Conservation (phyloP, 2,113 vertebrate species). For the Sinocyclocheilus anshuiensis region DNA sequence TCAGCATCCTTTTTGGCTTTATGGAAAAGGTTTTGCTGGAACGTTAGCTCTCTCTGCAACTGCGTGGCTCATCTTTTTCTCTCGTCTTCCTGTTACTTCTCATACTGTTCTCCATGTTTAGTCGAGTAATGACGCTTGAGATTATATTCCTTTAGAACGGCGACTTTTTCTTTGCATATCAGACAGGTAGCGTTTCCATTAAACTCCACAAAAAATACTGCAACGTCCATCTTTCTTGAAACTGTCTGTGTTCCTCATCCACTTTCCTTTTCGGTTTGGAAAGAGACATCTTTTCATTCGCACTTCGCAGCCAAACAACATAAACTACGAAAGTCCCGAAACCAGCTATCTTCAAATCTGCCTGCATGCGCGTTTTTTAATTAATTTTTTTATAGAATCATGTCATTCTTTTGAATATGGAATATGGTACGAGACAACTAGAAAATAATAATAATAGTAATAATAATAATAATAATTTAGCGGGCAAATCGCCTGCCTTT, state of each 20-base stretch:
- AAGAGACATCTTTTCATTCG: too few relatives aligned
- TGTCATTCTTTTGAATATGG: too few relatives aligned
- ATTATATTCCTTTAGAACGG: slow-evolving; percentile 36
- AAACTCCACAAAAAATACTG: slow-evolving; percentile 11
- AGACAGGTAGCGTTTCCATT: slow-evolving; percentile 27
- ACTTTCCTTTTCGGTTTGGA: slow-evolving; percentile 6
- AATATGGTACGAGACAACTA: too few relatives aligned
- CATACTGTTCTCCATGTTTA: slow-evolving; percentile 35
- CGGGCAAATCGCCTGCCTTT: too few relatives aligned
- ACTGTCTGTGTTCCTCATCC: slow-evolving; percentile 10
- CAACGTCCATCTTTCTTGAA: slow-evolving; percentile 9
- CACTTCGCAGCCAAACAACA: too few relatives aligned
- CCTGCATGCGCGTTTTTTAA: too few relatives aligned
- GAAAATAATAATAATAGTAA: too few relatives aligned
- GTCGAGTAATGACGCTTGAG: background rate
- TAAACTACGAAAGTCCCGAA: too few relatives aligned
- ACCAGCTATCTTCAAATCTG: too few relatives aligned
- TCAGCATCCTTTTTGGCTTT: slow-evolving; percentile 26
- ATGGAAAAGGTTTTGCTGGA: slow-evolving; percentile 31
- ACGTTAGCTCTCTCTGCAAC: background rate
- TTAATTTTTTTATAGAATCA: too few relatives aligned
- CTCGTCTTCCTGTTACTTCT: slow-evolving; percentile 30
- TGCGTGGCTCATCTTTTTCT: background rate
- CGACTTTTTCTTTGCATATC: slow-evolving; percentile 19
- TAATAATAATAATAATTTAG: too few relatives aligned